Conservation (phyloP, 2,797 vertebrate species). For the Acanthiza pusilla region DNA sequence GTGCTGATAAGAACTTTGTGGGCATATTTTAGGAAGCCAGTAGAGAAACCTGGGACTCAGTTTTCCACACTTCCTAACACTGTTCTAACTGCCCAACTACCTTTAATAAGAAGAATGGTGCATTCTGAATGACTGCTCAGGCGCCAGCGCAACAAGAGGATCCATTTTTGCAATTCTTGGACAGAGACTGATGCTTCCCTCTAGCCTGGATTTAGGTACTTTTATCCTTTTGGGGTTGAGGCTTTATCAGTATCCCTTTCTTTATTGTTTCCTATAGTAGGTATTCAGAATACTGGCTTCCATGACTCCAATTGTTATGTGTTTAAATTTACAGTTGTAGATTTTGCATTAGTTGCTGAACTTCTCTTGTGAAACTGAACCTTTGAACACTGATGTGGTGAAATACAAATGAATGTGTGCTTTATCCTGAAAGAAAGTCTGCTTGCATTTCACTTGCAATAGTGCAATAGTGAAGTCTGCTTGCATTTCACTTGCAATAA, state of each 20-base stretch:
- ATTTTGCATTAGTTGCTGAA: neutral
- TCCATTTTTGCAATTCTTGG: neutral
- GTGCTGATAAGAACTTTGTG: neutral
- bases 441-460: neutral
- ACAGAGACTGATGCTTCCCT: neutral
- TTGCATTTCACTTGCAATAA: neutral
- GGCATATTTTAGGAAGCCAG: neutral
- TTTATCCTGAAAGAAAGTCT: neutral
- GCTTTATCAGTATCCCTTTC: neutral
- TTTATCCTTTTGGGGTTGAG: neutral
- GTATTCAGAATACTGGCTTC: neutral
- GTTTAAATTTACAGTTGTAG: neutral
- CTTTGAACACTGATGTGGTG: neutral
- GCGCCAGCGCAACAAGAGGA: neutral
- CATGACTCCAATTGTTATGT: neutral
- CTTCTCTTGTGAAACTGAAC: neutral
- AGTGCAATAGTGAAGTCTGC: neutral
- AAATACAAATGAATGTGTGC: neutral
- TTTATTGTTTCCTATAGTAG: neutral
- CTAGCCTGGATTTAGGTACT: slow-evolving; percentile 39
- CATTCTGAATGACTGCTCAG: neutral
- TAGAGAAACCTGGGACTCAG: neutral
- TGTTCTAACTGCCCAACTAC: neutral
- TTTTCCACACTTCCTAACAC: neutral
- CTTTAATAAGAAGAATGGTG: neutral